A percentile compares a stretch with the other conserved stretches of the same genome.
Conservation (phyloP, 1,140 invertebrate species). For the Bombus balteatus region DNA sequence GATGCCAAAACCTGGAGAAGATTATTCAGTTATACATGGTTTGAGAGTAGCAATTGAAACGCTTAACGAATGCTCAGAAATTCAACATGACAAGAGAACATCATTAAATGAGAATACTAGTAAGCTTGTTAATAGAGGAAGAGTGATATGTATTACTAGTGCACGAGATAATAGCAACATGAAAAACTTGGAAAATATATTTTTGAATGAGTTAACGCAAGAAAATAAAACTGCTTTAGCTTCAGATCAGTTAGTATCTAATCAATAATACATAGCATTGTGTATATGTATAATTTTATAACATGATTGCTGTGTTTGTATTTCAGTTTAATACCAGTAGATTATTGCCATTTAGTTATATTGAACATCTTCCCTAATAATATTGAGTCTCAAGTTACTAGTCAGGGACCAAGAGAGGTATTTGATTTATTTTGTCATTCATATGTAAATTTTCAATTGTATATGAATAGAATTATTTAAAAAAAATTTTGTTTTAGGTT, state of each 20-base stretch:
- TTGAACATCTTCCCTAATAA: conserved; percentile 93
- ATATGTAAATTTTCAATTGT: conserved; percentile 1
- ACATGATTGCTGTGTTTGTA: conserved; percentile 50
- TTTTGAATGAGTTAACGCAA: conserved; percentile 89
- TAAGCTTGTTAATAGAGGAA: conserved; percentile 87
- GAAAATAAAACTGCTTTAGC: conserved; percentile 90
- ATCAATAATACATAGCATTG: conserved; percentile 3
- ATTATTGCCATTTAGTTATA: conserved; percentile 94
- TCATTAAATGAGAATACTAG: conserved; percentile 84
- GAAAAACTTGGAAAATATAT: conserved; percentile 92
- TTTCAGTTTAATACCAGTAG: conserved; percentile 88
- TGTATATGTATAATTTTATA: conserved; percentile 7
- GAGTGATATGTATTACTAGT: conserved; percentile 95
- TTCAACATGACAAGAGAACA: conserved; percentile 85
- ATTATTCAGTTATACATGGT: conserved; percentile 91
- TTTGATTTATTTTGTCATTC: conserved; percentile 58
- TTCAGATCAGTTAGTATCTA: conserved; percentile 84
- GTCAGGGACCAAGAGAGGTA: conserved; percentile 86
- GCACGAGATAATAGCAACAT: conserved; percentile 92
- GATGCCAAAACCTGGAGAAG: conserved; percentile 82
- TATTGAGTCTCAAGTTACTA: conserved; percentile 88
- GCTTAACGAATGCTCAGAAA: conserved; percentile 90
- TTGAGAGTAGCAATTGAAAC: conserved; percentile 93
- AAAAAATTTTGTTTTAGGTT: conserved; percentile 78
- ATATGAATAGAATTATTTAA: background rate